Conservation (phyloP, 2,888 invertebrate genomes). For the Tenthredo distinguenda region DNA sequence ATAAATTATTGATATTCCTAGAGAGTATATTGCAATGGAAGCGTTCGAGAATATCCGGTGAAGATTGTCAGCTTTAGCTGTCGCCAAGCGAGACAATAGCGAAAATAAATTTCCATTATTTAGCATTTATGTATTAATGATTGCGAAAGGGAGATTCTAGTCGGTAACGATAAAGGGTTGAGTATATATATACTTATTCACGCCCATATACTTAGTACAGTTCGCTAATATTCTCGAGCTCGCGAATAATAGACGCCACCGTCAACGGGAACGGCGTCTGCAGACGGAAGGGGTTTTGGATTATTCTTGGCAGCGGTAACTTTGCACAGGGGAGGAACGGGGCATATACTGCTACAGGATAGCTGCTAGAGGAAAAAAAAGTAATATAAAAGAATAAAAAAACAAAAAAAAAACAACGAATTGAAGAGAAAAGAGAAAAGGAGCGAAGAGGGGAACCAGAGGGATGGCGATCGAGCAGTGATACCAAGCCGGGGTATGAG, state of each 20-base stretch:
- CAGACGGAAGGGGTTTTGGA: constrained; percentile 34
- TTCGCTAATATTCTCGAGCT: constrained; percentile 14
- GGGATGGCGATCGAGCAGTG: constrained; percentile 61
- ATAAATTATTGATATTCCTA: not conserved
- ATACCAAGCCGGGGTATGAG: constrained; percentile 45
- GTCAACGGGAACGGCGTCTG: constrained; percentile 29
- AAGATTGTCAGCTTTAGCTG: not conserved
- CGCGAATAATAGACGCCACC: constrained; percentile 41
- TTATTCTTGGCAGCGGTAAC: constrained; percentile 45
- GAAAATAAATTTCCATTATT: constrained; percentile 75
- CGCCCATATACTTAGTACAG: not conserved
- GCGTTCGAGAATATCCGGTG: not conserved
- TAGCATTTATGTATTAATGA: constrained; percentile 77
- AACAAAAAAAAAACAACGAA: constrained; percentile 3
- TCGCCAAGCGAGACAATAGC: constrained; percentile 57
- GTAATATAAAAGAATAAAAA: constrained; percentile 26
- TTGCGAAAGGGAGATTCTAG: constrained; percentile 58
- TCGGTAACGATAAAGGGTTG: constrained; percentile 1
- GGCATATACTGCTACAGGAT: constrained; percentile 17
- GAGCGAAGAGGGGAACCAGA: constrained; percentile 51
- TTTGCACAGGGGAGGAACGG: constrained; percentile 13
- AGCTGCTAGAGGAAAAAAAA: constrained; percentile 7
- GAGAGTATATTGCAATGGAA: not conserved
- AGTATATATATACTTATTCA: not conserved
- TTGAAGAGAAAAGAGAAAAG: constrained; percentile 41